These are phyloP conservation scores for Gymnodraco acuticeps DNA, from an alignment of 2,797 vertebrate genomes.

Conservation along the genomic window DNA sequence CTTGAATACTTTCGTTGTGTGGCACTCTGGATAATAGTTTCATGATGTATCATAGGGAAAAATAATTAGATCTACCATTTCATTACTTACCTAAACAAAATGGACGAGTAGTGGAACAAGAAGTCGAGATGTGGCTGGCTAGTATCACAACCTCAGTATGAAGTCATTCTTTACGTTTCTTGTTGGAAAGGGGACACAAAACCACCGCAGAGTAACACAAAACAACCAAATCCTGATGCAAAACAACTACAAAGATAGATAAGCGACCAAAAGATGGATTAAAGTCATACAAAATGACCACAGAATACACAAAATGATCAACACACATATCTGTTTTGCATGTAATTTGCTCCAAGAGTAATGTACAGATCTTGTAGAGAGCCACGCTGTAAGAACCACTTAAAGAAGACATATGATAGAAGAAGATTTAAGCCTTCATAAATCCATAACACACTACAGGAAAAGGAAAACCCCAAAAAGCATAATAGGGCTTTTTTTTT, in stretches of 20 bases:
- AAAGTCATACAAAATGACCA: too few relatives aligned
- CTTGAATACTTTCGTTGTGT: constrained; percentile 47
- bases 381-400: too few relatives aligned
- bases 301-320: too few relatives aligned
- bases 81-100: constrained; percentile 29
- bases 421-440: too few relatives aligned
- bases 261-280: neutral
- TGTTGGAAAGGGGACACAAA: neutral
- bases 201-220: neutral
- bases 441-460: too few relatives aligned
- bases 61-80: constrained; percentile 49
- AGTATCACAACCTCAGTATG: neutral
- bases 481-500: too few relatives aligned
- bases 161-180: neutral
- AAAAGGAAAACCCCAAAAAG: too few relatives aligned
- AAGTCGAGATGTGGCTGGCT: neutral
- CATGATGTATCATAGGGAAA: constrained; percentile 38
- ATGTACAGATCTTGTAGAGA: too few relatives aligned
- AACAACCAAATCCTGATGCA: neutral
- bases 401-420: too few relatives aligned
- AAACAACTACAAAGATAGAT: neutral
- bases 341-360: too few relatives aligned
- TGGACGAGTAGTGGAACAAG: neutral
- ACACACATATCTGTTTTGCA: too few relatives aligned
- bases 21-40: constrained; percentile 23